Conservation (phyloP, 2,113 vertebrate species). For the Takifugu flavidus region DNA sequence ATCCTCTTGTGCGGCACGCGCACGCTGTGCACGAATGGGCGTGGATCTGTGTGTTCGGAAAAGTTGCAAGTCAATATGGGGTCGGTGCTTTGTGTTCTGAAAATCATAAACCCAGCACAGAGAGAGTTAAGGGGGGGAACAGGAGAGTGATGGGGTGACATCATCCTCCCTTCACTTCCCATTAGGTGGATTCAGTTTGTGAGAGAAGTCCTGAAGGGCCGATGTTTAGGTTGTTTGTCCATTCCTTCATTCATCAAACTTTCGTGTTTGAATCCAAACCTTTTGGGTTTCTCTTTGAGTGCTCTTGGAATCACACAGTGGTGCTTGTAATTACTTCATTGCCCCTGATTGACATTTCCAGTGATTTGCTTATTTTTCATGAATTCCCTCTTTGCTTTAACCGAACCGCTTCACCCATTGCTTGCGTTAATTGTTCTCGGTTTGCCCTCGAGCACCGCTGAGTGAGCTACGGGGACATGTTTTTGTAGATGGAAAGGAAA, state of each 20-base stretch:
- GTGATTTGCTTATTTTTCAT: conserved; percentile 76
- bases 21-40: background rate
- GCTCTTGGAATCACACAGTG: conserved; percentile 53
- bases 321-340: conserved; percentile 63
- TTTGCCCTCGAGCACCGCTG: conserved; percentile 58
- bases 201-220: conserved; percentile 29
- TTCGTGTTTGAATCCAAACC: conserved; percentile 44
- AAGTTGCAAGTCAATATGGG: conserved; percentile 33
- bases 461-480: conserved; percentile 84
- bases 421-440: conserved; percentile 70
- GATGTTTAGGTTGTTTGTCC: conserved; percentile 52
- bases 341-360: conserved; percentile 68
- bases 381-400: conserved; percentile 63
- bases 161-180: conserved; percentile 58
- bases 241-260: conserved; percentile 50
- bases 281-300: conserved; percentile 45
- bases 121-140: conserved; percentile 14
- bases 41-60: conserved; percentile 2
- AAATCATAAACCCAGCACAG: conserved; percentile 55
- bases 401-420: conserved; percentile 56
- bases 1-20: conserved; percentile 4
- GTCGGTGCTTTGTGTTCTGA: conserved; percentile 56
- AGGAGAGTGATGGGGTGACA: conserved; percentile 60
- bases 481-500: conserved; percentile 70
- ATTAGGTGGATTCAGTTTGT: conserved; percentile 44